Conservation (phyloP, 2,113 vertebrate species). For the Pachyramphus minor region DNA sequence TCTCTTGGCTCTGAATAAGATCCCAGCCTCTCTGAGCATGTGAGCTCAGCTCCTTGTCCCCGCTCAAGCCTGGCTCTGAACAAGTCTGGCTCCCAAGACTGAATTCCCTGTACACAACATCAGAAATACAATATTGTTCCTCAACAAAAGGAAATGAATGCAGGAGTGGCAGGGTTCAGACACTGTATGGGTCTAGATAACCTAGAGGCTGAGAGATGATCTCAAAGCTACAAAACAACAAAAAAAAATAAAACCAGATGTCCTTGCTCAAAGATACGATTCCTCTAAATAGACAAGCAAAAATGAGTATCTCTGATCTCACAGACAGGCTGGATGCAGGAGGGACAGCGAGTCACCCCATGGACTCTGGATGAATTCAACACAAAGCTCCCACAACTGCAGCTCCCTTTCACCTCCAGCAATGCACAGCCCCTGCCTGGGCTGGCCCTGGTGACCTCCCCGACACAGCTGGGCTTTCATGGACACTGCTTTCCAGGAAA, state of each 20-base stretch:
- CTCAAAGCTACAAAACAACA: neutral
- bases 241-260: neutral
- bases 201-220: neutral
- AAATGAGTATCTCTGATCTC: neutral
- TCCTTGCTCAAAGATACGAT: neutral
- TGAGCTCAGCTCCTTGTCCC: neutral
- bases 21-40: neutral
- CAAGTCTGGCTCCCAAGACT: neutral
- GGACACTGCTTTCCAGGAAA: neutral
- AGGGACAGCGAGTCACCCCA: neutral
- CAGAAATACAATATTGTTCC: neutral
- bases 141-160: neutral
- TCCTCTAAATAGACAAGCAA: neutral
- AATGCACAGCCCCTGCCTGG: fast-evolving
- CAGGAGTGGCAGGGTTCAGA: neutral
- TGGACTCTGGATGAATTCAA: neutral
- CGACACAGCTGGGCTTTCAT: neutral
- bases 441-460: neutral
- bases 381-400: neutral
- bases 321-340: neutral
- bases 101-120: neutral
- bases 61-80: neutral
- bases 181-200: neutral
- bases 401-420: neutral
- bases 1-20: neutral